phyloP scores from a whole-genome alignment of 1,140 invertebrate genomes.

The Odontomachus brunneus region DNA sequence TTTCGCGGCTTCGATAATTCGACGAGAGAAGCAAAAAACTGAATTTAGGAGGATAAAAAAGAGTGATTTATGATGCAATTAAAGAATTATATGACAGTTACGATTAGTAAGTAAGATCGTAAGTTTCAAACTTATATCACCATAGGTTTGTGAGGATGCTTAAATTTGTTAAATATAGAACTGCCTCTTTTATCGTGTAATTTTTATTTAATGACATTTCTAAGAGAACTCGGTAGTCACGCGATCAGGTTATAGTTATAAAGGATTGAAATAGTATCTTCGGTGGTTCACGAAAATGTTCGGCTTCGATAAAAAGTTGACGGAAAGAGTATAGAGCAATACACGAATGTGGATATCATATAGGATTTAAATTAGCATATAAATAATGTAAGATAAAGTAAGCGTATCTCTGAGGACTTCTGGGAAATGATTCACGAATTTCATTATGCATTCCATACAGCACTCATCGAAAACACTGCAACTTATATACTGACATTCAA shows the following conservation, averaged over 20 bases:
- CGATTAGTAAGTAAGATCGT: no score
- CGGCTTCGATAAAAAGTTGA: conserved; percentile 8
- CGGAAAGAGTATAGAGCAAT: conserved; percentile 20
- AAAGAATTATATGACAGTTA: no score
- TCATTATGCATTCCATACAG: conserved; percentile 31
- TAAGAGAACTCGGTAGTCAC: background rate
- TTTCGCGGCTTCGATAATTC: no score
- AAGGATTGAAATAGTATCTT: conserved; percentile 15
- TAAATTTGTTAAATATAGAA: conserved; percentile 21
- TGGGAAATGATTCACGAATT: conserved; percentile 11
- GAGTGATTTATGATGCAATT: no score
- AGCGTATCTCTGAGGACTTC: conserved; percentile 6
- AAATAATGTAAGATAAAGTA: conserved; percentile 35
- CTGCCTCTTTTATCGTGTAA: background rate
- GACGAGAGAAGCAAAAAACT: no score
- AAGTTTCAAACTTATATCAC: conserved; percentile 2
- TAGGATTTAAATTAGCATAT: conserved; percentile 42
- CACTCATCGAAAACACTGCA: background rate
- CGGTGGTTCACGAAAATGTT: background rate
- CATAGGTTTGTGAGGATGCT: background rate
- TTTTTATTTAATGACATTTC: conserved; percentile 34
- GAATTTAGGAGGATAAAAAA: no score
- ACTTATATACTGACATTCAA: background rate
- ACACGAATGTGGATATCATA: conserved; percentile 21
- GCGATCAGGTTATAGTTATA: conserved; percentile 24